Conservation (phyloP, 92 coral and sea anemone genomes). For the Porites cylindrica region DNA sequence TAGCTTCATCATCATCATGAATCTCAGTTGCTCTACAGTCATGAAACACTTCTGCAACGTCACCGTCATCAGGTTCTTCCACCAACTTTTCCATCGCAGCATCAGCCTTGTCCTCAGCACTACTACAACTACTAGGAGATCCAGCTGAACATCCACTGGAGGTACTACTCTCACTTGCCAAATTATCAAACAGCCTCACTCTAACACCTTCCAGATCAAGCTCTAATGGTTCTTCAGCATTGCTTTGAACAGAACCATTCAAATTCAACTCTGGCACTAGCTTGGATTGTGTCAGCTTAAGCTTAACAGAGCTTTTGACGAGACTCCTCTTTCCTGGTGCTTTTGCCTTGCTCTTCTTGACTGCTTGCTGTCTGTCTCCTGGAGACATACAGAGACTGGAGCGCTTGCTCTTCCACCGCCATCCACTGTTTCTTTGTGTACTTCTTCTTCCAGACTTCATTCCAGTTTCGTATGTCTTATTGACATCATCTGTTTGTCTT, state of each 20-base stretch:
- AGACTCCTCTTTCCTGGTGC: constrained; percentile 40
- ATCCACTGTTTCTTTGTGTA: constrained; percentile 45
- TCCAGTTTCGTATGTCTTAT: constrained; percentile 4
- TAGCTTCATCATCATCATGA: constrained; percentile 21
- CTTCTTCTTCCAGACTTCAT: constrained; percentile 53
- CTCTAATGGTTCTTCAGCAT: not conserved
- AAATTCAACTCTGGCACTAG: constrained; percentile 75
- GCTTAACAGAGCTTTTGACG: constrained; percentile 79
- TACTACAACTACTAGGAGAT: constrained; percentile 18
- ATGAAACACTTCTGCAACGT: constrained; percentile 68
- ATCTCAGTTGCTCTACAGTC: constrained; percentile 53
- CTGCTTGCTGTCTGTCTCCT: constrained; percentile 4
- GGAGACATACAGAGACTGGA: constrained; percentile 26
- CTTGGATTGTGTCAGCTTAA: constrained; percentile 67
- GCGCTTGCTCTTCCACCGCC: constrained; percentile 56
- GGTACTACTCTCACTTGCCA: constrained; percentile 1
- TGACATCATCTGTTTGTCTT: not conserved
- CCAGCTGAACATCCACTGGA: constrained; percentile 22
- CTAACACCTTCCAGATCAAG: constrained; percentile 28
- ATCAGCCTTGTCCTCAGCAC: constrained; percentile 24
- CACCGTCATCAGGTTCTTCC: constrained; percentile 56
- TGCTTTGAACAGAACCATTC: not conserved
- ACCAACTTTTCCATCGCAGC: constrained; percentile 3
- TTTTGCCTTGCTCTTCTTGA: constrained; percentile 33
- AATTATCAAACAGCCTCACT: constrained; percentile 45